phyloP scores from a whole-genome alignment of 1,140 invertebrate genomes.

The Drosophila malerkotliana region DNA sequence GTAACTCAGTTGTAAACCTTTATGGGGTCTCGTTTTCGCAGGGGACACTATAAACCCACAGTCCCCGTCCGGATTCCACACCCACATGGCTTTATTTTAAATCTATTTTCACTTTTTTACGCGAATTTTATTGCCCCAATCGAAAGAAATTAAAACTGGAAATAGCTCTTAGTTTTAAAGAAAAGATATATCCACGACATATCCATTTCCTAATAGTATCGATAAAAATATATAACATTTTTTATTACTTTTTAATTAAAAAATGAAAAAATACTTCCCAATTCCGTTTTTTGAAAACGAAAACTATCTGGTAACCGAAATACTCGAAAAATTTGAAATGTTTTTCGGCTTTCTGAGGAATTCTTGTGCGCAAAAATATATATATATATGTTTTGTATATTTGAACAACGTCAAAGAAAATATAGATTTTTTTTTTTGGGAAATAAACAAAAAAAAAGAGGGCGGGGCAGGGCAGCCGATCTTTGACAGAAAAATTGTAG shows the following conservation, averaged over 20 bases:
- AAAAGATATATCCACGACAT: no score
- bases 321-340: conserved; percentile 35
- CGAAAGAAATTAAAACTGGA: conserved; percentile 1
- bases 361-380: conserved; percentile 24
- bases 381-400: conserved; percentile 36
- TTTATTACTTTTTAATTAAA: background rate
- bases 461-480: background rate
- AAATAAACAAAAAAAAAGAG: background rate
- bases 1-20: conserved; percentile 27
- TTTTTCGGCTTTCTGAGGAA: conserved; percentile 24
- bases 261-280: background rate
- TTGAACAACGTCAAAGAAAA: conserved; percentile 36
- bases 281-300: background rate
- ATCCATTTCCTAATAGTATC: no score
- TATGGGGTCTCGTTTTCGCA: background rate
- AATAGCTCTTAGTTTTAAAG: background rate
- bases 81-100: conserved; percentile 11
- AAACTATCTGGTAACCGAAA: conserved; percentile 17
- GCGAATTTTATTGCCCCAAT: conserved; percentile 28
- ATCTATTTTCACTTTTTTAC: conserved; percentile 40
- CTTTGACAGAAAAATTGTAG: conserved; percentile 2
- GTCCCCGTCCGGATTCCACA: no score
- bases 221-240: background rate
- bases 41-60: no score
- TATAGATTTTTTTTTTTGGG: conserved; percentile 32